Evolutionary conservation across 2,888 invertebrate species (phyloP).

Genomic region (Stenurella melanura): DNA sequence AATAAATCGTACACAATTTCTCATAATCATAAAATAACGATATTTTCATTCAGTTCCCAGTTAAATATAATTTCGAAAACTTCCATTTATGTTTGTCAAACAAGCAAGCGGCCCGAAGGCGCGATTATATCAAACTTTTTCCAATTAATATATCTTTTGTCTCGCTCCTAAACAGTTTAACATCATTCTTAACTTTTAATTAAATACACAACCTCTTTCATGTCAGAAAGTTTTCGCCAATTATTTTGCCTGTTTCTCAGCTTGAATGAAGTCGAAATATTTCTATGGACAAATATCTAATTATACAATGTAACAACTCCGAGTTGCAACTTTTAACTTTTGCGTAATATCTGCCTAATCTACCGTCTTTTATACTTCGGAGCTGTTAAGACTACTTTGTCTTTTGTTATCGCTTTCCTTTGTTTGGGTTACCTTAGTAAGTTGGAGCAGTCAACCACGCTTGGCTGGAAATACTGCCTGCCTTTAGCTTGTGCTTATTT

Average conservation of each 20-base stretch:
- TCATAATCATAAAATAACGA: constrained; percentile 18
- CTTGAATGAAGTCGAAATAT: constrained; percentile 13
- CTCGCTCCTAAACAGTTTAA: constrained; percentile 22
- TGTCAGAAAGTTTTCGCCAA: constrained; percentile 18
- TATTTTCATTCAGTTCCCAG: constrained; percentile 23
- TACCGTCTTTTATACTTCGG: constrained; percentile 1
- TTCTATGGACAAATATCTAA: not conserved
- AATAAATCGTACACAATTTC: constrained; percentile 13
- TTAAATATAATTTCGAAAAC: constrained; percentile 8
- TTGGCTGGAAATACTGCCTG: not conserved
- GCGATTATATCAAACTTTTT: constrained; percentile 34
- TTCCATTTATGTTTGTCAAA: constrained; percentile 15
- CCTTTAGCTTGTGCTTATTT: not conserved
- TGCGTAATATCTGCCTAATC: constrained; percentile 12
- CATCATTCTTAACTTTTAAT: constrained; percentile 34
- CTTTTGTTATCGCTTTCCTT: constrained; percentile 16
- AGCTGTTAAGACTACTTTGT: constrained; percentile 1
- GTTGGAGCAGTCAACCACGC: not conserved
- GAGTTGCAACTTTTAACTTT: constrained; percentile 2
- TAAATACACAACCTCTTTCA: constrained; percentile 28
- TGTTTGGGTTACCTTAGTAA: constrained; percentile 6
- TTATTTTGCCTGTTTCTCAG: constrained; percentile 7
- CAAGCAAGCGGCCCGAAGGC: constrained; percentile 11
- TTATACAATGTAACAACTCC: constrained; percentile 10
- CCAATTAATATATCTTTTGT: constrained; percentile 34